Evolutionary conservation across 2,888 invertebrate genomes (phyloP).

Genomic region (Scaptomyza flava): DNA sequence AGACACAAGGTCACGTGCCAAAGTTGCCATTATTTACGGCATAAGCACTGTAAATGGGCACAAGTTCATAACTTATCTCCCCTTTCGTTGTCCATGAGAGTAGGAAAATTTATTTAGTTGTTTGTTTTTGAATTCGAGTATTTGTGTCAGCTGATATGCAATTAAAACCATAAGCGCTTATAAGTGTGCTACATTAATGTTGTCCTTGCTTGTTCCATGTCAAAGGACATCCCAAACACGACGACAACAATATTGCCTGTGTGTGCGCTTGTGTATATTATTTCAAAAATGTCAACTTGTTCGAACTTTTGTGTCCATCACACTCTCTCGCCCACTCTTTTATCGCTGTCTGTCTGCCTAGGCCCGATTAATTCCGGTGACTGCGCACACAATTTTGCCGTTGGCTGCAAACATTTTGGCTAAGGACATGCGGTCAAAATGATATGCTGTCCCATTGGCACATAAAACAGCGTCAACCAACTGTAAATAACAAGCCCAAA

Average conservation of each 20-base stretch:
- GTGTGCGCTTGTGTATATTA: constrained; percentile 28
- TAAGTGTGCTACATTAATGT: constrained; percentile 17
- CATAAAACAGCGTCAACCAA: constrained; percentile 56
- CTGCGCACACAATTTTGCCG: constrained; percentile 38
- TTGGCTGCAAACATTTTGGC: constrained; percentile 47
- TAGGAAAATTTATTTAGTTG: constrained; percentile 13
- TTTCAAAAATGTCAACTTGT: constrained; percentile 39
- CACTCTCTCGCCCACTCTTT: neutral
- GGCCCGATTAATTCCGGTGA: constrained; percentile 53
- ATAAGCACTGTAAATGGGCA: constrained; percentile 51
- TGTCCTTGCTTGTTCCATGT: neutral
- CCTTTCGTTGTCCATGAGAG: constrained; percentile 10
- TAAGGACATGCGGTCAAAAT: constrained; percentile 60
- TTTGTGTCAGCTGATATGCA: constrained; percentile 39
- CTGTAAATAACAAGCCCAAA: constrained; percentile 58
- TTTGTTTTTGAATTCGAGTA: constrained; percentile 3
- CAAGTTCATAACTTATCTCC: constrained; percentile 67
- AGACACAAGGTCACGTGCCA: constrained; percentile 53
- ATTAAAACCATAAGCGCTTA: constrained; percentile 35
- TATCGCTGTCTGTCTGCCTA: neutral
- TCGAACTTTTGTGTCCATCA: constrained; percentile 26
- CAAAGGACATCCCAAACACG: constrained; percentile 16
- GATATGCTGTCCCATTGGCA: constrained; percentile 54
- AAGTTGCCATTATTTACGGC: constrained; percentile 54
- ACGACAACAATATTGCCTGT: constrained; percentile 14